These are phyloP conservation scores for Chiloscyllium punctatum DNA, from an alignment of 2,797 vertebrate genomes.

Conservation along the genomic window DNA sequence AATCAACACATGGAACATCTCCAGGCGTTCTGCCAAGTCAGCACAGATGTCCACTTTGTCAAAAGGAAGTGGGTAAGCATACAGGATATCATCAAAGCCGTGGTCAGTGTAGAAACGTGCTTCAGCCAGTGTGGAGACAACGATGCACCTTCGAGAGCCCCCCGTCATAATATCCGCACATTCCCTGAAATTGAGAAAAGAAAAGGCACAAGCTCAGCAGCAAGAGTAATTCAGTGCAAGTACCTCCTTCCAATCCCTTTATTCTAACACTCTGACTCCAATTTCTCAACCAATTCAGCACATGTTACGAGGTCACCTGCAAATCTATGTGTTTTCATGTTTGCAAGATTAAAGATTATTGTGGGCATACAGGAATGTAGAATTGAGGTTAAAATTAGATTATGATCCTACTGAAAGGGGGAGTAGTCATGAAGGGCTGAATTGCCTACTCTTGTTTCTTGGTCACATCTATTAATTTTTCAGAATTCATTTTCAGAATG, in stretches of 20 bases:
- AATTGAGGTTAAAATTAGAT: no score
- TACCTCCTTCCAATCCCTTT: not conserved
- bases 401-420: no score
- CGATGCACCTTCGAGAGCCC: constrained; percentile 61
- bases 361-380: no score
- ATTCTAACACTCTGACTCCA: not conserved
- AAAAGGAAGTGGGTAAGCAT: constrained; percentile 64
- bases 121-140: constrained; percentile 71
- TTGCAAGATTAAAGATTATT: not conserved
- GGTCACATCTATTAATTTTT: no score
- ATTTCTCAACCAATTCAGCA: not conserved
- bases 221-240: not conserved
- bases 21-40: constrained; percentile 57
- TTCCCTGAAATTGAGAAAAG: constrained; percentile 50
- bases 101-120: constrained; percentile 64
- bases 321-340: not conserved
- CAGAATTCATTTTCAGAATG: no score
- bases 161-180: constrained; percentile 69
- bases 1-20: constrained; percentile 65
- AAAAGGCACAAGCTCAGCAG: not conserved
- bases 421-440: no score
- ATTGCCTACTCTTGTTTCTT: no score
- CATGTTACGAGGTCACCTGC: not conserved
- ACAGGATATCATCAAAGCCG: constrained; percentile 75
- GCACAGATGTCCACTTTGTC: constrained; percentile 65